These are phyloP conservation scores for Agelaius tricolor DNA, from an alignment of 2,113 vertebrate species.

Conservation along the genomic window DNA sequence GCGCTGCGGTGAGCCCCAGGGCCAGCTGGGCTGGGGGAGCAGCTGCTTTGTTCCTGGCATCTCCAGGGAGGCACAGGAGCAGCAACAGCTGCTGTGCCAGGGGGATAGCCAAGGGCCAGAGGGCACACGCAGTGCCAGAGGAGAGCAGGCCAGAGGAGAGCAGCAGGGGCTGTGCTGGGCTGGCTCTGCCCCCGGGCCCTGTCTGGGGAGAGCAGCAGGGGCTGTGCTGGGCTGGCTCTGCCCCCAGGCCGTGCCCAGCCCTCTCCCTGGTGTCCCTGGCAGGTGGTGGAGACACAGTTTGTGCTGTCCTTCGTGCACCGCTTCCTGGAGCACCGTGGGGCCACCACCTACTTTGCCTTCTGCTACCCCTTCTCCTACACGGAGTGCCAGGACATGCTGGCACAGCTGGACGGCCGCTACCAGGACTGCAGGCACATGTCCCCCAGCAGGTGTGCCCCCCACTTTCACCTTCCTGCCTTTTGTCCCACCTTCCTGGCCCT, in stretches of 20 bases:
- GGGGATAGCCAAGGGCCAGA: no score
- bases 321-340: constrained; percentile 85
- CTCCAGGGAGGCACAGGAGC: neutral
- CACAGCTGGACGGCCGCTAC: constrained; percentile 84
- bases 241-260: neutral
- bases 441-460: constrained; percentile 80
- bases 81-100: accelerated
- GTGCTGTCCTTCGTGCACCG: constrained; percentile 93
- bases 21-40: accelerated
- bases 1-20: accelerated
- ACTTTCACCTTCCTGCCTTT: neutral
- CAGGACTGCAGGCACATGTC: constrained; percentile 76
- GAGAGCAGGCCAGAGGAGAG: neutral
- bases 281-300: constrained; percentile 93
- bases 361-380: constrained; percentile 95
- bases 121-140: neutral
- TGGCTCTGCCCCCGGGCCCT: no score
- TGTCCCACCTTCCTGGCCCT: neutral
- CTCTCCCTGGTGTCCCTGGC: neutral
- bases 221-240: no score
- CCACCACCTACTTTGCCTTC: constrained; percentile 95
- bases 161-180: no score
- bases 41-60: neutral
- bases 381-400: constrained; percentile 93
- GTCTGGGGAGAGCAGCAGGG: neutral